Base-by-base conservation (phyloP, 1,140 invertebrate genomes). In the Micrasema minimum region DNA sequence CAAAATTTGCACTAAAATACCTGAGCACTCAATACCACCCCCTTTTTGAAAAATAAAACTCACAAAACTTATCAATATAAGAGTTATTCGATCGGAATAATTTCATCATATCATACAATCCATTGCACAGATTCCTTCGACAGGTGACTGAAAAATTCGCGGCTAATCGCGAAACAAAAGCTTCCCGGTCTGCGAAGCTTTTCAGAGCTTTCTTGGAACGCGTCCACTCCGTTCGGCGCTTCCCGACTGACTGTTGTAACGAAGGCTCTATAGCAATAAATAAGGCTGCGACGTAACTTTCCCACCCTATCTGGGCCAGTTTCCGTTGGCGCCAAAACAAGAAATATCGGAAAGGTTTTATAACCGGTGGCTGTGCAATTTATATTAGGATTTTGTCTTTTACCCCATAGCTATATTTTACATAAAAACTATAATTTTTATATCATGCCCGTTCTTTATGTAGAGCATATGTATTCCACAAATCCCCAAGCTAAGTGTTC, bases 171-270 rank as follows among this genome's bases (percentile, higher is more conserved):
- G 62, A 12, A 50, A 50, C 38, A 50, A 65, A 48, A 65, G 23
- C 23, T 31, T 50, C 23, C n/a, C n/a, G 26, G 46, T 20, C 4
- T 20, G 11, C 12, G 16, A 45, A 65, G 62, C 62, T 48, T 65
- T n/a, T 65, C 51, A 6, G 22, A 23, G 31, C 7, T 12, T 62
- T 18, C 41, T 18, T 11, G 16, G 57, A 37, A 12, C 22, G 57
- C 72, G 72, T 66, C 61, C 68, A 48, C 20, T 41, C 64, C 31
- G 68, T 7, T 22, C 68, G 68, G 20, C 35, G 51, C 45, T 61
- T 71, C 53, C 64, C 68, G 68, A 66, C 72, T 66, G 68, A 74
- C 72, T 74, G 68, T 9, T 48, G 46, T 38, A 37, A 14, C 43
- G 45, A 41, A 51, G 31, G 61, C 57, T 66, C 23, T 61, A 57